Evolutionary conservation across 1,140 invertebrate species (phyloP), one percentile per base, ranked within the genome.

Genomic region (Lucilia sericata): DNA sequence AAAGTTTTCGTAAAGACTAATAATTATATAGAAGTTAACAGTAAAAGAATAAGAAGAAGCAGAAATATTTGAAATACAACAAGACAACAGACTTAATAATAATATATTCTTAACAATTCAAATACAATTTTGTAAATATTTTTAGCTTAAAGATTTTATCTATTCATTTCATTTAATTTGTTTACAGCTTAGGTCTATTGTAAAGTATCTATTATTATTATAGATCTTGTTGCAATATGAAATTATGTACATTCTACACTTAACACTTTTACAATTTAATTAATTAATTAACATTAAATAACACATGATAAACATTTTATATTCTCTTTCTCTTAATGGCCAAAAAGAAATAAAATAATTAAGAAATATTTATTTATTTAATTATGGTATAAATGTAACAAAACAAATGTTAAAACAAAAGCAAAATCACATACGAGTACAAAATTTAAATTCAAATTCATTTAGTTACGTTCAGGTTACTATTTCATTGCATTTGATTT

Each of bases 241-340:
- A 55, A 55, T 13, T 55, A 55, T 55, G 51, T 76, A 36, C 74
- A 76, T 76, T 76, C 34, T 42, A 76, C 74, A 76, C 34, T 76
- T 76, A 76, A 76, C 14, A 76, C 74, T 76, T 76, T 76, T 76
- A 42, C 74, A 76, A 81, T 81, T n/a, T 47, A 80, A 42, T 80
- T 13, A 30, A 81, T 55, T 19, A 55, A 81, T 47, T 82, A 65
- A 65, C 81, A 78, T 75, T 25, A 82, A 82, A 82, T 82, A 70
- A 82, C 51, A 82, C 30, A 36, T 65, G 14, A 65, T 65, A 82
- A 82, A 82, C 51, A 65, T 70, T 81, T 30, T 30, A 30, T 30
- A 30, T 12, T 19, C 42, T 42, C 42, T 42, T 10, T 42, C 7
- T 70, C 19, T 70, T 70, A 21, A n/a, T 21, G n/a, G 10, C 17